These are phyloP conservation scores for Parotia lawesii DNA, from an alignment of 2,113 vertebrate species.

Conservation along the genomic window DNA sequence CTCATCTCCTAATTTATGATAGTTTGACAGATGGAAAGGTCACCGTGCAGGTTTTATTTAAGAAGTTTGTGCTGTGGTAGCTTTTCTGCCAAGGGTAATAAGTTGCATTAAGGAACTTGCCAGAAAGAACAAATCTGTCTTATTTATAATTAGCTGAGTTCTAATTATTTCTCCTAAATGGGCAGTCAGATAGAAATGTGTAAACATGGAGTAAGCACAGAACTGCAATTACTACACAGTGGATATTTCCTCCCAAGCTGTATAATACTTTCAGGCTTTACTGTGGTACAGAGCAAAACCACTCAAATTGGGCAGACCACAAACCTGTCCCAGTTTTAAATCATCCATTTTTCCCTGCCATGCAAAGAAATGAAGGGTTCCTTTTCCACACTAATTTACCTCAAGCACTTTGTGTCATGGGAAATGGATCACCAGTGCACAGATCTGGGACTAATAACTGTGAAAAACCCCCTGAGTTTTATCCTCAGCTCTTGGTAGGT, in stretches of 20 bases:
- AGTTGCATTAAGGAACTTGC: slow-evolving; percentile 62
- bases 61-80: slow-evolving; percentile 46
- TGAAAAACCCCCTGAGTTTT: neutral
- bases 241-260: neutral
- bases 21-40: slow-evolving; percentile 74
- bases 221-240: neutral
- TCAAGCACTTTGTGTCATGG: neutral
- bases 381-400: neutral
- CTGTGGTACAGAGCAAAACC: neutral
- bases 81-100: slow-evolving; percentile 62
- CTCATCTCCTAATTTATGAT: slow-evolving; percentile 64
- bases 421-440: neutral
- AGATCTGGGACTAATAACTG: neutral
- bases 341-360: neutral
- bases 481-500: neutral
- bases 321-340: neutral
- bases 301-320: neutral
- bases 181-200: slow-evolving; percentile 42
- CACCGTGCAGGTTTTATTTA: slow-evolving; percentile 66
- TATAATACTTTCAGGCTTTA: neutral
- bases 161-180: slow-evolving; percentile 64
- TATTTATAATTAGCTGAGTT: slow-evolving; percentile 64
- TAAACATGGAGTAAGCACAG: slow-evolving; percentile 42
- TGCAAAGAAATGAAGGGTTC: neutral
- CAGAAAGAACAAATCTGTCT: slow-evolving; percentile 68